Evolutionary conservation across 2,888 invertebrate genomes (phyloP).

Genomic region (Oxycera nigricornis): DNA sequence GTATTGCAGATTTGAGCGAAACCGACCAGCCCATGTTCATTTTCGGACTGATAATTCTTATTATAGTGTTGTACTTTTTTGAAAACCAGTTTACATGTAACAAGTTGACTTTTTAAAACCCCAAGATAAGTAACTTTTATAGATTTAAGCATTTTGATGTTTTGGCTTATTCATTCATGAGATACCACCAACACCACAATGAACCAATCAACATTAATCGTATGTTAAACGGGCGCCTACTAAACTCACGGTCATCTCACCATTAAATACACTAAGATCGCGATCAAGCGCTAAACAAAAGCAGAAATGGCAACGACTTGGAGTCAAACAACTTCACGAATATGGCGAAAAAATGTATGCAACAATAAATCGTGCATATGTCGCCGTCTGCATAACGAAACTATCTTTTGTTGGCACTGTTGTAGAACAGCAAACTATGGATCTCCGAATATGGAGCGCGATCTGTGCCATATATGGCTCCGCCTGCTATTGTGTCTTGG

Average conservation of each 20-base stretch:
- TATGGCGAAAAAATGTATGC: not conserved
- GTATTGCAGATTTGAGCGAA: no score
- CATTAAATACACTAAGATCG: not conserved
- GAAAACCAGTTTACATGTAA: no score
- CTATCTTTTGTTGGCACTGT: not conserved
- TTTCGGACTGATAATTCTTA: no score
- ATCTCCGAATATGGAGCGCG: not conserved
- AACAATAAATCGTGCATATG: conserved; percentile 5
- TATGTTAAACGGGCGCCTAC: no score
- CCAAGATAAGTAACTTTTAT: no score
- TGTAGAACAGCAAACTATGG: not conserved
- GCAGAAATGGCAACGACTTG: conserved; percentile 3
- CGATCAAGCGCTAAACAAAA: not conserved
- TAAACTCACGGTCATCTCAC: not conserved
- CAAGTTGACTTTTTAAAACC: no score
- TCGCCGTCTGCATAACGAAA: conserved; percentile 16
- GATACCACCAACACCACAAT: no score
- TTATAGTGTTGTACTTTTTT: no score
- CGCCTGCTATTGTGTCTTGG: not conserved
- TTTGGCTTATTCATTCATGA: no score
- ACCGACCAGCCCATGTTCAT: no score
- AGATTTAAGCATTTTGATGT: no score
- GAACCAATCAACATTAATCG: no score
- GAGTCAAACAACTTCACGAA: not conserved
- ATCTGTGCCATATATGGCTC: not conserved